These are phyloP conservation scores for Vespertilio murinus DNA, from an alignment of 2,797 vertebrate genomes.

Conservation along the genomic window DNA sequence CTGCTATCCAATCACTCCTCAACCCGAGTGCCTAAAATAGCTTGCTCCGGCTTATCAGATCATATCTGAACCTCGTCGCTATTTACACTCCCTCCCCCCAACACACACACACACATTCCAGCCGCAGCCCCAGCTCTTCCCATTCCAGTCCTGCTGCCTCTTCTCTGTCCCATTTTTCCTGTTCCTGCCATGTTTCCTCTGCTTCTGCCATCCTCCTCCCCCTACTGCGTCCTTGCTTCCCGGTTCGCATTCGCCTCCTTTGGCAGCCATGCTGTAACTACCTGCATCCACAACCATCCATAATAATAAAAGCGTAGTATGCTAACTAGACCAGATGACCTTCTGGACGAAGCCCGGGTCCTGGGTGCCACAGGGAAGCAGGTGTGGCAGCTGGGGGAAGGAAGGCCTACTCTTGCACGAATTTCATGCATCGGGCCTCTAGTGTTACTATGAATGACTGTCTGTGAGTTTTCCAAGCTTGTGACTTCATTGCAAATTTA, in stretches of 20 bases:
- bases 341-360: no score
- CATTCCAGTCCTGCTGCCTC: not conserved
- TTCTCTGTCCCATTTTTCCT: not conserved
- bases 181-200: not conserved
- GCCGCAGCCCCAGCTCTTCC: not conserved
- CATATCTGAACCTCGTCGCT: not conserved
- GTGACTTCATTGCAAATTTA: not conserved
- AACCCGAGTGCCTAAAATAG: conserved; percentile 42
- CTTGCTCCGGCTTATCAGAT: not conserved
- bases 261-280: not conserved
- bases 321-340: no score
- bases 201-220: not conserved
- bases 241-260: not conserved
- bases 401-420: no score
- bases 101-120: not conserved
- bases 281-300: not conserved
- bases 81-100: not conserved
- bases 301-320: no score
- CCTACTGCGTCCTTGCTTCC: not conserved
- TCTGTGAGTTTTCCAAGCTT: not conserved
- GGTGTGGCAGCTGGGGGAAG: no score
- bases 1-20: conserved; percentile 27
- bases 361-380: no score
- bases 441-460: not conserved
- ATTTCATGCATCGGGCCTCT: no score